phyloP scores from a whole-genome alignment of 2,797 vertebrate species.

The Ispidina lecontei region DNA sequence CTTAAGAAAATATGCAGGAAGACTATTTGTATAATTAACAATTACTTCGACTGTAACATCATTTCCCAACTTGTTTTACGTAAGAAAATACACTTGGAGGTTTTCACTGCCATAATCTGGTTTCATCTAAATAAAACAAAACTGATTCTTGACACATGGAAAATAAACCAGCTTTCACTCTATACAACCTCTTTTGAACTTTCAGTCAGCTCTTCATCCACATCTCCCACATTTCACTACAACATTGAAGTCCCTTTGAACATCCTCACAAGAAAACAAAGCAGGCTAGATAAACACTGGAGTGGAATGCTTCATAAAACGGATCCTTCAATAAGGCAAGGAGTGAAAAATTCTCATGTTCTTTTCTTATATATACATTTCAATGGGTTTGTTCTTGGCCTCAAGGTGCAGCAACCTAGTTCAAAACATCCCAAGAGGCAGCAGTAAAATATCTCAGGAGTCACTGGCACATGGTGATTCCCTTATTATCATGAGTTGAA shows the following conservation, averaged over 20 bases:
- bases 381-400: neutral
- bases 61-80: slow-evolving; percentile 17
- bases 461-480: neutral
- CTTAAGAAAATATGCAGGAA: slow-evolving; percentile 31
- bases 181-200: neutral
- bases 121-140: slow-evolving; percentile 65
- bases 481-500: neutral
- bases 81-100: slow-evolving; percentile 17
- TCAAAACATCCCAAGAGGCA: neutral
- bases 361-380: neutral
- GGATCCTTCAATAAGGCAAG: neutral
- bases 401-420: neutral
- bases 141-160: slow-evolving; percentile 39
- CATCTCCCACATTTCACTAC: slow-evolving; percentile 5
- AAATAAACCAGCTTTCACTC: slow-evolving; percentile 43
- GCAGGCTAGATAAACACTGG: neutral
- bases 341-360: neutral
- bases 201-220: slow-evolving; percentile 34
- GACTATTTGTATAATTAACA: slow-evolving; percentile 42
- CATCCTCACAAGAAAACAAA: slow-evolving; percentile 35
- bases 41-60: slow-evolving; percentile 36
- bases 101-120: slow-evolving; percentile 64
- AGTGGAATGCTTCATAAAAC: neutral
- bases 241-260: slow-evolving; percentile 12
- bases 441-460: neutral